Evolutionary conservation across 2,113 vertebrate species (phyloP), one percentile per base, ranked within the genome.

Genomic region (Eublepharis macularius): DNA sequence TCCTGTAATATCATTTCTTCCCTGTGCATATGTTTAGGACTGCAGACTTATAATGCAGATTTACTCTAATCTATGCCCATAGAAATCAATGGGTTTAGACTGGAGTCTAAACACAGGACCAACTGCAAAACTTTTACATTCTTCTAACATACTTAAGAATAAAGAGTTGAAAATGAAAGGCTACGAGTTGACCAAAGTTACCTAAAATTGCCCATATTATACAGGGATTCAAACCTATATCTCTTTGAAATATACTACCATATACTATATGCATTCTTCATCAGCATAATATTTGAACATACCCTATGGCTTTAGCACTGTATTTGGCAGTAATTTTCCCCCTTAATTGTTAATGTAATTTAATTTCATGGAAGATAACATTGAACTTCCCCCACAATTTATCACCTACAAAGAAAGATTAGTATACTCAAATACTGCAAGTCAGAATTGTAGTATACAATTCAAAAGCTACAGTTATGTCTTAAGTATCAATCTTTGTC

Each of bases 351-450:
- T 80, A 21, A 80, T 57, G 65, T 80, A 74, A 80, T 80, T 80
- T 80, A 74, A 86, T 80, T 74, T 74, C 84, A 80, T n/a, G 57
- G 54, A 86, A 85, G 51, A 73, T 68, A 80, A 86, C 84, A 74
- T 41, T 73, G 43, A 85, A 65, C 51, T 47, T 85, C 68, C 76
- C 51, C 63, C 51, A 80, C 70, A 86, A 86, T 80, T 86, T 80
- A 74, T 86, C 69, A 86, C 24, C 69, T 34, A 65, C 49, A 74
- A 86, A 74, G 76, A 45, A 80, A 63, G 49, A 80, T 80, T 17
- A 80, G 77, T 41, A 65, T 39, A 41, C 49, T 82, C 54, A 49
- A 10, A 85, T 9, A 83, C 6, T 88, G 90, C 81, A 39, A 0
- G 0, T 63, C n/a, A 9, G 0, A 80, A 80, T 12, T 88, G 65